Base-by-base conservation (phyloP, 1,140 invertebrate species). In the Platorchestia sp. region DNA sequence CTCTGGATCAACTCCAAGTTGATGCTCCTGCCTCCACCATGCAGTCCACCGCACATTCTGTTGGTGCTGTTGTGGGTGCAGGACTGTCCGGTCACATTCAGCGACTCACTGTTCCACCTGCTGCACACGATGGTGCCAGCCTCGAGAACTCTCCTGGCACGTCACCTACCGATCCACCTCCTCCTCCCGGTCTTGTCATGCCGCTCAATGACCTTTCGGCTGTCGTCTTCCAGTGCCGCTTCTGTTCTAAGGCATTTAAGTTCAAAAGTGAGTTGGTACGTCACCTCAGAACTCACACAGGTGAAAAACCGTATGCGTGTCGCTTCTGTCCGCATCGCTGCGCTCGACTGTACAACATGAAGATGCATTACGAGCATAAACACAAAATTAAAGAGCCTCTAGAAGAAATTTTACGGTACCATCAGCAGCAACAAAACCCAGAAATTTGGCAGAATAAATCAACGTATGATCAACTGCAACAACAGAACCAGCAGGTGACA, bases 271-370 rank as follows among this genome's bases (percentile, higher is more conserved):
- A 96, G 53, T 93, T 96, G 90, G 96, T 96, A 47, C 86, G 95
- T 36, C 96, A 96, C 45, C 42, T 96, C 7, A 87, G 96, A 41
- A 96, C 96, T 45, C 97, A 97, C 59, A 97, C 97, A 95, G 97
- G 97, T 22, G 97, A 97, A 45, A 97, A 97, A 95, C 97, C 97
- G 0, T 97, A 97, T 95, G 95, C 96, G 40, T 97, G 97, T 95
- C 97, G 97, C 51, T 96, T 97, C 59, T 97, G 97, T 95, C 97
- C 96, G 0, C 97, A 97, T 91, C 86, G 96, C n/a, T 96, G 95
- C 45, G 95, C 95, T 19, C 96, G 95, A 51, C 96, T 96, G 41
- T 95, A 95, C 16, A 96, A 96, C 90, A 90, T 95, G 7, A 96
- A 96, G 86, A 93, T 96, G 45, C 96, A 96, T 95, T 95, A 95